Base-by-base conservation (phyloP, 2,797 vertebrate genomes). In the Microctenopoma steveboyesi region DNA sequence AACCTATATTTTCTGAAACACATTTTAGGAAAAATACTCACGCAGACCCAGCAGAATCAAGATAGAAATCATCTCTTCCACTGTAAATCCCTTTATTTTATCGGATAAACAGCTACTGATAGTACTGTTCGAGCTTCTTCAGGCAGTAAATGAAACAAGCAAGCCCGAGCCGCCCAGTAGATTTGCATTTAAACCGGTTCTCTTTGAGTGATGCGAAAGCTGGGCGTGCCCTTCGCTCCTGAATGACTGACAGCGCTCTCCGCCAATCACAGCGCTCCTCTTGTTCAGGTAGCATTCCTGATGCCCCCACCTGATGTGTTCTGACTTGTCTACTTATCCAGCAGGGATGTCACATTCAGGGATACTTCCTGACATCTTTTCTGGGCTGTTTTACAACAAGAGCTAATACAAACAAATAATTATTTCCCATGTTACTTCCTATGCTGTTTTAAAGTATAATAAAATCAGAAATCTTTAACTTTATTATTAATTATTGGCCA, bases 261-360 rank as follows among this genome's bases (percentile, higher is more conserved):
- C 1, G 28, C 90, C 89, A 89, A 91, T 90, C 76, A 79, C 9
- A 1, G 60, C 50, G 22, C 22, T 22, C 4, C 25, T 47, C 40
- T 13, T 0, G 9, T 4, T 11, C n/a, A 2, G 43, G 35, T 59
- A 37, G 28, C 69, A 66, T 81, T 78, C 69, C 74, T 74, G 9
- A 22, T 22, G 22, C 22, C 25, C 62, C 56, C 50, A 47, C 46
- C 39, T 13, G 48, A 48, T 82, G 11, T 77, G 88, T 87, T 43
- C 27, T 3, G 6, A 30, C 87, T 53, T 82, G 89, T 59, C 18
- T 4, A 46, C 22, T 54, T 14, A 8, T 42, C 18, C 28, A 45
- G 1, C 15, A 6, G 30, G 22, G 22, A 22, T 22, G 22, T 22
- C 22, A 22, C 22, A 22, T 22, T 22, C 22, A 22, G 22, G 22